Base-by-base conservation (phyloP, 1,140 invertebrate species). In the Odontomachus brunneus region DNA sequence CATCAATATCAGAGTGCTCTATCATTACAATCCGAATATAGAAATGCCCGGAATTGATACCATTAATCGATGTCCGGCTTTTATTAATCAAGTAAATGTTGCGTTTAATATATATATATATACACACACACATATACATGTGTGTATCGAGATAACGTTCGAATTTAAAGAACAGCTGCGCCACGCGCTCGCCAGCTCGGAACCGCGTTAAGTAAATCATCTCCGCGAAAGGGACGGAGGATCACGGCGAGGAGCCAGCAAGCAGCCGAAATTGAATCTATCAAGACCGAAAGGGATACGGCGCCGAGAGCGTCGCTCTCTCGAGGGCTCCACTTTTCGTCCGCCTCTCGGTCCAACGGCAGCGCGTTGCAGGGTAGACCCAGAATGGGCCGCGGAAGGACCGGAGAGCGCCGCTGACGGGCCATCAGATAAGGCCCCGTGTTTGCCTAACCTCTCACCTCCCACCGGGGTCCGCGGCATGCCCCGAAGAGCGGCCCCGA, bases 391-490 rank as follows among this genome's bases (percentile, higher is more conserved):
- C 51, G 83, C 83, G 62, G 86, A 82, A 88, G 83, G 84, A 84
- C 67, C 86, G 80, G 66, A 83, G 76, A 80, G 86, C 22, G 24
- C 88, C 84, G 91, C 89, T 92, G 92, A 93, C 92, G 91, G 91
- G 91, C 92, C 91, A 93, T 93, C 92, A 92, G 92, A 92, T 93
- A 93, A 92, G 90, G 69, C 87, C 86, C 83, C 91, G 91, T 93
- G 92, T 93, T 93, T 93, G 91, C 88, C 90, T 93, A 93, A 93
- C 92, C 92, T 93, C 91, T 92, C 90, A 93, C 92, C 91, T 93
- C 89, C 84, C 89, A 89, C 88, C 86, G 86, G 86, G 89, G 89
- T 91, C 89, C 87, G 86, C 82, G 90, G 82, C 82, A 60, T 84
- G 86, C 86, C 81, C 84, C 82, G 78, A 85, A 85, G 72, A 75